Base-by-base conservation (phyloP, 2,888 invertebrate genomes). In the Zhuqinia jingwanae region DNA sequence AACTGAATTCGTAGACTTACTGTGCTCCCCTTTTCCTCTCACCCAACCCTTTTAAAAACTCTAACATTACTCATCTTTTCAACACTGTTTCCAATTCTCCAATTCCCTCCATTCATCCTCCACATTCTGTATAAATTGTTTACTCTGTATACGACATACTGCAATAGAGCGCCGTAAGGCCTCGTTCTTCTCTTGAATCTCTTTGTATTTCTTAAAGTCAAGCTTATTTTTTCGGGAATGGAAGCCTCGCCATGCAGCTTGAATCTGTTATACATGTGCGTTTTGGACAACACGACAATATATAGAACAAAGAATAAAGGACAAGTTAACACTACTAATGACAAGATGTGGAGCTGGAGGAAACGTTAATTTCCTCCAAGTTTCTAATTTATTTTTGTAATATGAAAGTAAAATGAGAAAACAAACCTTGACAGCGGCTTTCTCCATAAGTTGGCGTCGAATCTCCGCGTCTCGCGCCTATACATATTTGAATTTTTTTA, bases 201-300 rank as follows among this genome's bases (percentile, higher is more conserved):
- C 58, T 79, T 89, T 90, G 65, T 89, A 90, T 22, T 88, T 78
- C 36, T 86, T 70, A 60, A 84, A 90, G 78, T 90, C 85, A 65
- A 89, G 86, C 45, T 77, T 83, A 53, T 82, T 88, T 76, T 90
- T 90, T 5, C 90, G 68, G 0, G 89, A 89, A 10, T 36, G n/a
- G 50, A 80, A 87, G 1, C 90, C 90, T 76, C 89, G 45, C 89
- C 89, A 89, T 1, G 65, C 68, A 13, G 87, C 82, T 73, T 90
- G 90, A 25, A 90, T 90, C 88, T 88, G 47, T 15, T 60, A 56
- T 1, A n/a, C n/a, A n/a, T n/a, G n/a, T n/a, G n/a, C n/a, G n/a
- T n/a, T n/a, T n/a, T n/a, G n/a, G n/a, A n/a, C n/a, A n/a, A n/a
- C n/a, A n/a, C n/a, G n/a, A n/a, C n/a, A n/a, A n/a, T n/a, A n/a